phyloP scores from a whole-genome alignment of 2,113 vertebrate species.

The Percina caprodes region DNA sequence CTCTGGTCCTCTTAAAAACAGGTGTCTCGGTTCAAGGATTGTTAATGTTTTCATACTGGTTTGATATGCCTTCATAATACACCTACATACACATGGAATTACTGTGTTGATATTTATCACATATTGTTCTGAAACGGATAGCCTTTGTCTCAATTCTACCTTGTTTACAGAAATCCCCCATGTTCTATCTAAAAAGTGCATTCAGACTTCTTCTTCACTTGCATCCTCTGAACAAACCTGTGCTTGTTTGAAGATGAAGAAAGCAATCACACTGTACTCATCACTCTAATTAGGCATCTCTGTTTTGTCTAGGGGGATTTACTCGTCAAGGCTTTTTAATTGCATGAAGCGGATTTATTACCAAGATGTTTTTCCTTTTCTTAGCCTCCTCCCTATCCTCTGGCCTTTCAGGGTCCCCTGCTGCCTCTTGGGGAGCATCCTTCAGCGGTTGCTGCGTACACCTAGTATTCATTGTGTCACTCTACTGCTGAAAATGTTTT shows the following conservation, averaged over 20 bases:
- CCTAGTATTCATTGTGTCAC: neutral
- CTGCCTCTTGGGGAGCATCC: slow-evolving; percentile 21
- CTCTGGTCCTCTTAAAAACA: too few species aligned
- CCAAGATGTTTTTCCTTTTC: slow-evolving; percentile 14
- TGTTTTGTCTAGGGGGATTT: slow-evolving; percentile 67
- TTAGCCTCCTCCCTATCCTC: slow-evolving; percentile 28
- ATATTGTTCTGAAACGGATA: neutral
- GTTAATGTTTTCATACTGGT: neutral
- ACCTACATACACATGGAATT: neutral
- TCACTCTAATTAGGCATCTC: slow-evolving; percentile 62
- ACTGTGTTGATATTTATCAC: neutral
- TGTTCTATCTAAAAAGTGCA: slow-evolving; percentile 7
- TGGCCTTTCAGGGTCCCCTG: slow-evolving; percentile 22
- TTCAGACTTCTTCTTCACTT: slow-evolving; percentile 4
- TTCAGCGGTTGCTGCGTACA: neutral
- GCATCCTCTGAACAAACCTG: slow-evolving; percentile 27
- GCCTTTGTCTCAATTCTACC: neutral
- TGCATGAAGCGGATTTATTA: slow-evolving; percentile 63
- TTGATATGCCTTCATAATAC: neutral
- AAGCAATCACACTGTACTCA: slow-evolving; percentile 34
- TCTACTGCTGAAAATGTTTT: neutral
- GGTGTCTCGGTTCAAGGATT: neutral
- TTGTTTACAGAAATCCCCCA: slow-evolving; percentile 8
- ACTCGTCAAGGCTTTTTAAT: slow-evolving; percentile 63
- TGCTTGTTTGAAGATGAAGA: slow-evolving; percentile 51